These are phyloP conservation scores for Amiota mariae DNA, from an alignment of 2,888 invertebrate genomes.

Conservation along the genomic window DNA sequence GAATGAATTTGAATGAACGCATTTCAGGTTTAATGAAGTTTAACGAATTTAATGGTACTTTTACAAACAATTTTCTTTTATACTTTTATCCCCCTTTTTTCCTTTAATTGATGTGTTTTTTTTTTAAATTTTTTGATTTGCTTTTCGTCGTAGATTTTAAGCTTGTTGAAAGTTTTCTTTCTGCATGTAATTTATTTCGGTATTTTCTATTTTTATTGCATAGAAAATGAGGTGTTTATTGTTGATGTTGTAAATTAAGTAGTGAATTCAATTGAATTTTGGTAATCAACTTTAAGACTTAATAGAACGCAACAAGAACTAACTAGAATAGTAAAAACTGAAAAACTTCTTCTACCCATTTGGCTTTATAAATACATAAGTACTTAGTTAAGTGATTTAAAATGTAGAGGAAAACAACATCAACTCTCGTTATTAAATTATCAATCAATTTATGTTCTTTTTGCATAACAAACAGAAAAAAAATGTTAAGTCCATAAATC, in stretches of 20 bases:
- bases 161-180: slow-evolving; percentile 21
- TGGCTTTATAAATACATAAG: background rate
- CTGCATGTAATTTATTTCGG: background rate
- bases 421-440: background rate
- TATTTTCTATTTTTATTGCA: slow-evolving; percentile 12
- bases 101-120: background rate
- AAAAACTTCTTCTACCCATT: background rate
- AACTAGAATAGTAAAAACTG: background rate
- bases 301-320: no score
- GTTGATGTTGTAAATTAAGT: no score
- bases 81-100: slow-evolving; percentile 19
- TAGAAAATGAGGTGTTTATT: slow-evolving; percentile 1
- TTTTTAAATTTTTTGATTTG: background rate
- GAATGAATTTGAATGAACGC: background rate
- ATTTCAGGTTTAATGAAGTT: slow-evolving; percentile 56
- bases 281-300: no score
- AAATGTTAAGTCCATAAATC: background rate
- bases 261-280: no score
- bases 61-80: slow-evolving; percentile 31
- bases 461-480: no score
- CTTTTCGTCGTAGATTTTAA: slow-evolving; percentile 1
- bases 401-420: no score
- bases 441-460: background rate
- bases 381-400: no score
- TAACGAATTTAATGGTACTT: slow-evolving; percentile 55